Percentiles rank a stretch among this genome's conserved stretches.
Evolutionary conservation across 2,113 vertebrate species (phyloP).

Genomic region (Choloepus hoffmanni): DNA sequence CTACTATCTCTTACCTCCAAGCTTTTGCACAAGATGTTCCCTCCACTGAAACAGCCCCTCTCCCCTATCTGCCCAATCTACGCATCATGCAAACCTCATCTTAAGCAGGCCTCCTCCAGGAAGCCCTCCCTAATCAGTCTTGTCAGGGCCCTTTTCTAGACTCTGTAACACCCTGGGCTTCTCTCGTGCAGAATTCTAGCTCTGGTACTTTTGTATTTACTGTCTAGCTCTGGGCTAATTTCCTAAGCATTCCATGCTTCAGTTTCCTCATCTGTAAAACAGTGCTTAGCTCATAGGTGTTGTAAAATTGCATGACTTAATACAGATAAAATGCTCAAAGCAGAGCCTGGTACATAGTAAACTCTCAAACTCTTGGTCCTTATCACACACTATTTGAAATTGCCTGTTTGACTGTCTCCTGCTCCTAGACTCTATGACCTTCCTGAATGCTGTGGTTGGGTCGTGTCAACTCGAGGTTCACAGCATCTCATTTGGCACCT

Average conservation of each 20-base stretch:
- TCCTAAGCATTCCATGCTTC: neutral
- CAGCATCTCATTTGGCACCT: neutral
- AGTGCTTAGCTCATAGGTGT: neutral
- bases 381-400: neutral
- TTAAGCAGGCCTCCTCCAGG: neutral
- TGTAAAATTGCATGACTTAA: neutral
- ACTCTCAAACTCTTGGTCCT: neutral
- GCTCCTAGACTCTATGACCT: neutral
- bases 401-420: neutral
- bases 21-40: neutral
- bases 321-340: neutral
- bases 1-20: neutral
- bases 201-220: neutral
- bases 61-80: neutral
- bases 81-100: neutral
- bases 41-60: neutral
- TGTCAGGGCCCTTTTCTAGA: neutral
- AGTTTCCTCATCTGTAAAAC: slow-evolving; percentile 1
- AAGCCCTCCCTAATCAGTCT: neutral
- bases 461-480: no score
- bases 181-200: neutral
- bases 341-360: neutral
- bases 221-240: neutral
- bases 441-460: neutral
- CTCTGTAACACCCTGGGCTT: neutral